Evolutionary conservation across 2,113 vertebrate species (phyloP).

Genomic region (Passer montanus): DNA sequence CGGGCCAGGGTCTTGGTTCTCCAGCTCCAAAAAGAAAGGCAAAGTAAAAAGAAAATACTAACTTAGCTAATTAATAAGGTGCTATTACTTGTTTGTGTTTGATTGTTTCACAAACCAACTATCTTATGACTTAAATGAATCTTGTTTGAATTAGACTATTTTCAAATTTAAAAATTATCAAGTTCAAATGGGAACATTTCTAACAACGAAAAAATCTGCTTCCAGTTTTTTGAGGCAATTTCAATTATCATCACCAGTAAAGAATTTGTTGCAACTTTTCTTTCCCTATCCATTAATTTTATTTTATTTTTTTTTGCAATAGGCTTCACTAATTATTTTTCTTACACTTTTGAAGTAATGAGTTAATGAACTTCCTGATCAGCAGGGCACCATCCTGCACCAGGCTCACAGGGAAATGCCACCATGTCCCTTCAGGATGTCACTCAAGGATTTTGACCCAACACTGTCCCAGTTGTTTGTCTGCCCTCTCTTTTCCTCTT

Average conservation of each 20-base stretch:
- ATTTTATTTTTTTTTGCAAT: neutral
- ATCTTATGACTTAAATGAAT: neutral
- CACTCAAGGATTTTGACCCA: neutral
- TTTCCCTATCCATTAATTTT: neutral
- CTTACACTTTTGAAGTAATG: neutral
- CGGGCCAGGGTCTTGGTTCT: neutral
- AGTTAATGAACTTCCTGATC: neutral
- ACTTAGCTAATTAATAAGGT: neutral
- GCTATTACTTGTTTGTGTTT: neutral
- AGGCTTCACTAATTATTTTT: neutral
- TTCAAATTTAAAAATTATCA: neutral
- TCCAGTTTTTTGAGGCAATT: neutral
- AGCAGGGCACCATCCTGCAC: neutral
- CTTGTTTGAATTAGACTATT: neutral
- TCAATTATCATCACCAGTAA: neutral
- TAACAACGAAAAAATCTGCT: neutral
- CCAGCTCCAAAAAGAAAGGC: neutral
- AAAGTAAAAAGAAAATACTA: neutral
- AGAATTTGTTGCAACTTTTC: neutral
- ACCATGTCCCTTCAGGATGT: accelerated
- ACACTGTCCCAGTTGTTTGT: accelerated
- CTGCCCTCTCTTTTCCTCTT: neutral
- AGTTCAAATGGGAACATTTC: neutral
- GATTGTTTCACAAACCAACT: neutral
- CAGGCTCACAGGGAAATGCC: neutral